Percentiles rank a stretch among this genome's conserved stretches.
These are phyloP conservation scores for Drosophila neutralis DNA, from an alignment of 2,888 invertebrate genomes.

Conservation along the genomic window DNA sequence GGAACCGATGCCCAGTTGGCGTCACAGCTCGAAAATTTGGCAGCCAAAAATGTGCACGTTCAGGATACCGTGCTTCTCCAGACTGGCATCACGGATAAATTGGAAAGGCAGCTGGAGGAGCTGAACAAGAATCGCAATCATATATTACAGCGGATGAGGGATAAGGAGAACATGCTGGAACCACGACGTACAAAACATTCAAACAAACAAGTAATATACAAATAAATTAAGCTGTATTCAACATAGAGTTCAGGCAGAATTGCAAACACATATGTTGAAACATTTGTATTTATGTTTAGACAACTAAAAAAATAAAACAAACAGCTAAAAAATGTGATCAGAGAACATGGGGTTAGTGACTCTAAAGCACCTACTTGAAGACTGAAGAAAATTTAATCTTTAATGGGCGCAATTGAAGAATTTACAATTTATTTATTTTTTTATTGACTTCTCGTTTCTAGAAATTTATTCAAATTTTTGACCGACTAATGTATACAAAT, in stretches of 20 bases:
- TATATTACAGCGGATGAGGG: constrained; percentile 41
- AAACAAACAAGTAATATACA: constrained; percentile 27
- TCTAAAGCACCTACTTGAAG: not conserved
- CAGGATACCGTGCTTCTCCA: constrained; percentile 18
- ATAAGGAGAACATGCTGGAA: constrained; percentile 34
- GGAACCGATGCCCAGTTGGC: constrained; percentile 48
- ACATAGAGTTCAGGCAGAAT: not conserved
- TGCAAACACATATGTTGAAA: not conserved
- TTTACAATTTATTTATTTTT: not conserved
- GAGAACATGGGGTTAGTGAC: not conserved
- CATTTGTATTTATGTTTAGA: not conserved
- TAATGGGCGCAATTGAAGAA: not conserved
- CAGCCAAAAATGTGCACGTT: constrained; percentile 8
- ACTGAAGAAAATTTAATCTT: not conserved
- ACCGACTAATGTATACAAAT: not conserved
- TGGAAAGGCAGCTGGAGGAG: constrained; percentile 44
- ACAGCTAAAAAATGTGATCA: not conserved
- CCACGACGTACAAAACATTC: not conserved
- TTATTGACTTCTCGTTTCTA: not conserved
- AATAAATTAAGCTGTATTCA: constrained; percentile 14
- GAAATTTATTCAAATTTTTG: not conserved
- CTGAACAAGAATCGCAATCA: constrained; percentile 24
- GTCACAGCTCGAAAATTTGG: constrained; percentile 38
- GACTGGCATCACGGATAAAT: constrained; percentile 21
- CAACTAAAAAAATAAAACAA: not conserved